Conservation (phyloP, 2,888 invertebrate species). For the Lottia scabra region DNA sequence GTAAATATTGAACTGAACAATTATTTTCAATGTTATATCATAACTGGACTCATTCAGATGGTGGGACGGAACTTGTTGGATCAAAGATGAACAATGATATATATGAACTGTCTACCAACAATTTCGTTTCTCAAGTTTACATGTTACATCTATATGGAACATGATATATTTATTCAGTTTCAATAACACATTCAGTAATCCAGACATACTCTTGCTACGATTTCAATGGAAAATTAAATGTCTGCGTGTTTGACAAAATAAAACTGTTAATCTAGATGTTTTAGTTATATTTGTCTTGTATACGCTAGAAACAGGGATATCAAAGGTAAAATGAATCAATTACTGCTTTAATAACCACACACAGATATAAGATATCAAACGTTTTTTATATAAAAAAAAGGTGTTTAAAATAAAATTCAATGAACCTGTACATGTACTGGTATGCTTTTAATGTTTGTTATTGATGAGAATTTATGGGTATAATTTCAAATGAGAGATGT, state of each 20-base stretch:
- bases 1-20: too few relatives aligned
- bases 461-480: too few relatives aligned
- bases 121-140: too few relatives aligned
- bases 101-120: too few relatives aligned
- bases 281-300: background rate
- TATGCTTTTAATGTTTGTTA: too few relatives aligned
- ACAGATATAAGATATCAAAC: background rate
- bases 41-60: too few relatives aligned
- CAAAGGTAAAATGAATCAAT: background rate
- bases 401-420: background rate
- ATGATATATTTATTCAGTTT: conserved; percentile 1
- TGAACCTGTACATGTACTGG: too few relatives aligned
- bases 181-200: background rate
- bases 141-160: background rate
- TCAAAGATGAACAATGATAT: too few relatives aligned
- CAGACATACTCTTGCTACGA: background rate
- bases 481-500: too few relatives aligned
- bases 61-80: too few relatives aligned
- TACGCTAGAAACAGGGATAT: background rate
- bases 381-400: background rate
- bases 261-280: background rate
- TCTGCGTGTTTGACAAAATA: background rate
- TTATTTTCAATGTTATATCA: too few relatives aligned
- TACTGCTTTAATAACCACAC: background rate
- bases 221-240: background rate